Conservation (phyloP, 2,888 invertebrate species). For the Physocephala rufipes region DNA sequence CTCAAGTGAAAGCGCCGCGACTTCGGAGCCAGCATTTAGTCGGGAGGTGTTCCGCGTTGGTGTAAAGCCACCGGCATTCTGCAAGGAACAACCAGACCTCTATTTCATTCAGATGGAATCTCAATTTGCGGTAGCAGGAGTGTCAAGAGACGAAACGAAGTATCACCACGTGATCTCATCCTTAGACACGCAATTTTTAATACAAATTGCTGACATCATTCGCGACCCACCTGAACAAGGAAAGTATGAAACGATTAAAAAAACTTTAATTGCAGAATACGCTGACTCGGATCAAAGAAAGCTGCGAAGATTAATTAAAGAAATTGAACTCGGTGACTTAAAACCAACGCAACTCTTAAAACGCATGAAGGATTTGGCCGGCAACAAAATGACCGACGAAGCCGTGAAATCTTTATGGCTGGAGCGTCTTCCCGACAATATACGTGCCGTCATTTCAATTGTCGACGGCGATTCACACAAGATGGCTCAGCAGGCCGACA, state of each 20-base stretch:
- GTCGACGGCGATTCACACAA: conserved; percentile 28
- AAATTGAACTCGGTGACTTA: conserved; percentile 29
- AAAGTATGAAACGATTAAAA: conserved; percentile 30
- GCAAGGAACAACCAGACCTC: no score
- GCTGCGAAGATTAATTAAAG: conserved; percentile 27
- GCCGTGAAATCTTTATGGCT: conserved; percentile 32
- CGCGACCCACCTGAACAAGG: neutral
- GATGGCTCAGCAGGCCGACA: conserved; percentile 32
- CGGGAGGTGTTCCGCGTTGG: no score
- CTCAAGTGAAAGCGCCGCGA: no score
- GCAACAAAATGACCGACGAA: conserved; percentile 27
- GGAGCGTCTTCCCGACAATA: conserved; percentile 25
- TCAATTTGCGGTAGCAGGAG: no score
- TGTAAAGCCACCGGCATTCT: neutral
- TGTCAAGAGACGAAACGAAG: no score
- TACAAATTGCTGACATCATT: no score
- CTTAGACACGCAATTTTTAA: no score
- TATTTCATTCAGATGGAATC: no score
- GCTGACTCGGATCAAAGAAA: conserved; percentile 34
- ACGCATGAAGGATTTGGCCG: conserved; percentile 34
- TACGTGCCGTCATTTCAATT: conserved; percentile 31
- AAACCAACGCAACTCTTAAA: conserved; percentile 36
- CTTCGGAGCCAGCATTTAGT: no score
- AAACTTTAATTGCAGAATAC: conserved; percentile 30
- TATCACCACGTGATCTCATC: no score